Conservation (phyloP, 2,888 invertebrate species). For the Torymus auratus region DNA sequence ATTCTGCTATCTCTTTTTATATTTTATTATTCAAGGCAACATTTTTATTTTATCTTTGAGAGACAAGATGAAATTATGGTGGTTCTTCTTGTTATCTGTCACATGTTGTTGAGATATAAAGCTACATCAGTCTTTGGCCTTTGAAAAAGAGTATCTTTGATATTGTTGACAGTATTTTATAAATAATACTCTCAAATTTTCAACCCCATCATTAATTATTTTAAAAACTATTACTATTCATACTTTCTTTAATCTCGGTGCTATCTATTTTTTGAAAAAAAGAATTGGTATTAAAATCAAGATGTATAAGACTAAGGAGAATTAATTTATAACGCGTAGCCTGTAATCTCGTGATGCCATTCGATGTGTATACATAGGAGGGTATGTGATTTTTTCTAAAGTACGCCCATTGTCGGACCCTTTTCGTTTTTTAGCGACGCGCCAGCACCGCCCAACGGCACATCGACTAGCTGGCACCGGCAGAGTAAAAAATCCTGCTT, state of each 20-base stretch:
- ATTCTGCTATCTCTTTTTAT: background rate
- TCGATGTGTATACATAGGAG: slow-evolving; percentile 24
- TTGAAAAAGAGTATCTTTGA: background rate
- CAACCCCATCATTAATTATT: too few species aligned
- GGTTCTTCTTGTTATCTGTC: slow-evolving; percentile 26
- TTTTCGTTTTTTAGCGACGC: slow-evolving; percentile 8
- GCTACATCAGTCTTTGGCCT: slow-evolving; percentile 32
- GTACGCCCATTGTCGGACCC: slow-evolving; percentile 34
- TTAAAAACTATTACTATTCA: too few species aligned
- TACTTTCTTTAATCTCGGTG: too few species aligned
- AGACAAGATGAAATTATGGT: slow-evolving; percentile 24
- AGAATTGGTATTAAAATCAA: too few species aligned
- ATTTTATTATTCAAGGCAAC: background rate
- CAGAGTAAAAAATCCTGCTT: slow-evolving; percentile 58
- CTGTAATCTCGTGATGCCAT: slow-evolving; percentile 45
- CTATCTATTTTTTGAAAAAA: too few species aligned
- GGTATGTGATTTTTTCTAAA: slow-evolving; percentile 24
- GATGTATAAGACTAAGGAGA: background rate
- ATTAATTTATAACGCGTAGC: slow-evolving; percentile 13
- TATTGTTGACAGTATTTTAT: too few species aligned
- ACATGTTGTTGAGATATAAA: slow-evolving; percentile 20
- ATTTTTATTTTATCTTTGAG: slow-evolving; percentile 8
- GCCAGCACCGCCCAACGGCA: slow-evolving; percentile 29
- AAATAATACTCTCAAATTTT: too few species aligned
- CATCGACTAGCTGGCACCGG: background rate